These are phyloP conservation scores for Mobula birostris DNA, from an alignment of 2,113 vertebrate genomes.

Conservation along the genomic window DNA sequence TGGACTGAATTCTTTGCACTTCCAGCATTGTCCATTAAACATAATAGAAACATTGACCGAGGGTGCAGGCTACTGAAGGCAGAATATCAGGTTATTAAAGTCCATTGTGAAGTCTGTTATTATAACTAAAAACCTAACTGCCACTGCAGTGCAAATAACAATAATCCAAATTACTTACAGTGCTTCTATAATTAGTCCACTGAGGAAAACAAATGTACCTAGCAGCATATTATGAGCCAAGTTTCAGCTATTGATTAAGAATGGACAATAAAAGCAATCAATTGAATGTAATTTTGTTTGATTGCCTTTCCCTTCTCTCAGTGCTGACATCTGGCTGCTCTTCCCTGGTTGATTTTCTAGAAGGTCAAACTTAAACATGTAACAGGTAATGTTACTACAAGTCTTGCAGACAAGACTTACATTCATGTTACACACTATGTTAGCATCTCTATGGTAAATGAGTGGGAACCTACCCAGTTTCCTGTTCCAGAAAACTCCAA, in stretches of 20 bases:
- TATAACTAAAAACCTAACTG: background rate
- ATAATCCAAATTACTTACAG: background rate
- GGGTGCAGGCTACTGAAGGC: background rate
- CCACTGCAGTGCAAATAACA: background rate
- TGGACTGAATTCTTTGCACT: background rate
- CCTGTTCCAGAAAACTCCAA: background rate
- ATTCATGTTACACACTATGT: background rate
- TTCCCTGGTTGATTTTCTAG: background rate
- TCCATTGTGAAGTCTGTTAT: background rate
- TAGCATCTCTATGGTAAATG: background rate
- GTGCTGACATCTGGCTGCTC: background rate
- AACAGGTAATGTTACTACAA: background rate
- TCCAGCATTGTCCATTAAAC: background rate
- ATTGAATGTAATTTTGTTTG: background rate
- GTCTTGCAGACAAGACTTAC: background rate
- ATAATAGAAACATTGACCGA: background rate
- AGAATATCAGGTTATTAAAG: background rate
- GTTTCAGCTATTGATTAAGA: background rate
- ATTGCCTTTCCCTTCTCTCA: background rate
- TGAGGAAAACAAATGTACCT: background rate
- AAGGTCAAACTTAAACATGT: background rate
- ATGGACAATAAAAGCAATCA: background rate
- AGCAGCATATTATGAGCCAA: background rate
- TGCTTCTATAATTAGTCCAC: background rate
- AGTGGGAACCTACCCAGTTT: background rate